Evolutionary conservation across 1,140 invertebrate species (phyloP).

Genomic region (Drosophila subobscura): DNA sequence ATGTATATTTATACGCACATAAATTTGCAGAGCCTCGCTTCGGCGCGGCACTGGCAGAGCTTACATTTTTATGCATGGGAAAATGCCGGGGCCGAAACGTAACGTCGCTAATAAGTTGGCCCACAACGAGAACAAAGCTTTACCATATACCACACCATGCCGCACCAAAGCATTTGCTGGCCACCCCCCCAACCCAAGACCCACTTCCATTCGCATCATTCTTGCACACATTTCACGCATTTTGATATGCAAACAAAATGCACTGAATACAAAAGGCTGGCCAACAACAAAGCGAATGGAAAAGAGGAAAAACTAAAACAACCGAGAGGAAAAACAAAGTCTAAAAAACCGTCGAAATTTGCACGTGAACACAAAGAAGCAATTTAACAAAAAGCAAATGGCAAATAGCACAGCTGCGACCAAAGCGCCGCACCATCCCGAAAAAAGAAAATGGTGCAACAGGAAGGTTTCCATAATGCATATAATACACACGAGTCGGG

Average conservation of each 20-base stretch:
- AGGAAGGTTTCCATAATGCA: slow-evolving; percentile 52
- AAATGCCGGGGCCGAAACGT: slow-evolving; percentile 54
- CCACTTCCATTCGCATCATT: slow-evolving; percentile 8
- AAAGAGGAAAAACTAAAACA: slow-evolving; percentile 17
- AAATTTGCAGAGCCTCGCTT: slow-evolving; percentile 43
- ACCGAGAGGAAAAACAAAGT: slow-evolving; percentile 16
- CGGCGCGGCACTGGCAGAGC: slow-evolving; percentile 46
- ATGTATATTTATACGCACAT: slow-evolving; percentile 78
- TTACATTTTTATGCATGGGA: slow-evolving; percentile 78
- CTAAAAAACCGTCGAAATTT: slow-evolving; percentile 66
- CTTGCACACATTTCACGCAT: slow-evolving; percentile 71
- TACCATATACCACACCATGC: slow-evolving; percentile 9
- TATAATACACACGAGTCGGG: slow-evolving; percentile 43
- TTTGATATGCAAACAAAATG: slow-evolving; percentile 79
- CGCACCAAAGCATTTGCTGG: slow-evolving; percentile 22
- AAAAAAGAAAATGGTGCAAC: slow-evolving; percentile 45
- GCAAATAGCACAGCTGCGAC: slow-evolving; percentile 48
- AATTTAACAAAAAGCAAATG: slow-evolving; percentile 75
- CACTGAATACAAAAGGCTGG: slow-evolving; percentile 73
- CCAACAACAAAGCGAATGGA: slow-evolving; percentile 33
- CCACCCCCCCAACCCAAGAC: not conserved
- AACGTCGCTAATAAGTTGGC: slow-evolving; percentile 76
- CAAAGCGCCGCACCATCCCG: slow-evolving; percentile 36
- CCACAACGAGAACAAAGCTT: slow-evolving; percentile 54
- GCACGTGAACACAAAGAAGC: slow-evolving; percentile 72